These are phyloP conservation scores for Remorina albescens DNA, from an alignment of 2,797 vertebrate species.

Conservation along the genomic window DNA sequence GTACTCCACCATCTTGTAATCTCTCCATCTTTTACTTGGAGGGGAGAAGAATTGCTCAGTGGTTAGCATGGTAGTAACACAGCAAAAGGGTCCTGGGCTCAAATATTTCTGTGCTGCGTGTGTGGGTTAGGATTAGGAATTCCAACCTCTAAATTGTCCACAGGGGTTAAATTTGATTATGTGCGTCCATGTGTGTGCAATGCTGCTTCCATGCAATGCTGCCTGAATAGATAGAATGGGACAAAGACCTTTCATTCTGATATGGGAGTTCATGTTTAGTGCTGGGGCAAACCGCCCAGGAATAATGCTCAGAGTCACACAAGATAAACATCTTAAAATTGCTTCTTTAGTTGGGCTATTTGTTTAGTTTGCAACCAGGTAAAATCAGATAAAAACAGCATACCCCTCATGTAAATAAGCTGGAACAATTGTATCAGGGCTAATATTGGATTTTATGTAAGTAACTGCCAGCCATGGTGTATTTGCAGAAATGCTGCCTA, in stretches of 20 bases:
- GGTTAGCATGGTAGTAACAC: background rate
- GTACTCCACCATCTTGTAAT: background rate
- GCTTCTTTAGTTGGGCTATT: background rate
- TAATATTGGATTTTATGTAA: background rate
- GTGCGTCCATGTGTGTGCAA: too few relatives aligned
- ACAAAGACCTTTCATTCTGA: too few relatives aligned
- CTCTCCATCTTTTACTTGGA: background rate
- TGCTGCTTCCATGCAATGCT: too few relatives aligned
- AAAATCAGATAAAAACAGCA: background rate
- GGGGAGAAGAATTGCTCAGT: too few relatives aligned
- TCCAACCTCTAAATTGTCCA: too few relatives aligned
- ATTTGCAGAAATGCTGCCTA: background rate
- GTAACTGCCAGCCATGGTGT: background rate
- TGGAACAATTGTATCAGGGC: background rate
- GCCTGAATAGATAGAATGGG: too few relatives aligned
- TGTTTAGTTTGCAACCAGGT: background rate
- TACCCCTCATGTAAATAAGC: background rate
- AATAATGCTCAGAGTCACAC: background rate
- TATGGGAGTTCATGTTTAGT: too few relatives aligned
- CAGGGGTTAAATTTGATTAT: too few relatives aligned
- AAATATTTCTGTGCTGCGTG: too few relatives aligned
- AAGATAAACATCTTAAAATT: background rate
- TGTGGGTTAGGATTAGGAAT: too few relatives aligned
- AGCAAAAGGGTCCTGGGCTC: background rate
- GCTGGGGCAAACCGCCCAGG: too few relatives aligned